phyloP scores from a whole-genome alignment of 1,140 invertebrate genomes.

The Oreohelix idahoensis region DNA sequence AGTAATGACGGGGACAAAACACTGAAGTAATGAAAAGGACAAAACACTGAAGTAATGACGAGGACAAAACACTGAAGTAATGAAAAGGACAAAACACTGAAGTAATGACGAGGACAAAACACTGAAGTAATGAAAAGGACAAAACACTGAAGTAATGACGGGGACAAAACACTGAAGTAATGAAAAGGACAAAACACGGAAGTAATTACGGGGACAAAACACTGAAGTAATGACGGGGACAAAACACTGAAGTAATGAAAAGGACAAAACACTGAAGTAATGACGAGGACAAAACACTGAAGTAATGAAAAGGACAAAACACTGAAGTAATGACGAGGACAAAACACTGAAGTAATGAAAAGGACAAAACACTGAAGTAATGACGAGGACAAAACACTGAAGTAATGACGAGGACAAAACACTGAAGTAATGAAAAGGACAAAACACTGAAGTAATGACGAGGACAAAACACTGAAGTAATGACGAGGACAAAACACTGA shows the following conservation, averaged over 20 bases:
- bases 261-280: too few species aligned
- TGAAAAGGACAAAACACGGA: neutral
- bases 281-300: neutral
- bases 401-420: conserved; percentile 87
- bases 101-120: conserved; percentile 87
- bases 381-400: neutral
- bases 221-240: too few species aligned
- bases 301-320: conserved; percentile 87
- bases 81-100: neutral
- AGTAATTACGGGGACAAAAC: conserved; percentile 87
- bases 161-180: too few species aligned
- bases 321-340: too few species aligned
- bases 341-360: conserved; percentile 76
- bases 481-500: neutral
- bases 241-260: conserved; percentile 76
- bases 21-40: too few species aligned
- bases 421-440: too few species aligned
- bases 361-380: too few species aligned
- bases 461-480: too few species aligned
- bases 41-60: conserved; percentile 77
- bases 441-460: conserved; percentile 77
- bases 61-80: too few species aligned
- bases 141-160: conserved; percentile 77
- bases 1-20: conserved; percentile 87
- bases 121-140: too few species aligned